Conservation (phyloP, 2,888 invertebrate genomes). For the Ophonus ardosiacus region DNA sequence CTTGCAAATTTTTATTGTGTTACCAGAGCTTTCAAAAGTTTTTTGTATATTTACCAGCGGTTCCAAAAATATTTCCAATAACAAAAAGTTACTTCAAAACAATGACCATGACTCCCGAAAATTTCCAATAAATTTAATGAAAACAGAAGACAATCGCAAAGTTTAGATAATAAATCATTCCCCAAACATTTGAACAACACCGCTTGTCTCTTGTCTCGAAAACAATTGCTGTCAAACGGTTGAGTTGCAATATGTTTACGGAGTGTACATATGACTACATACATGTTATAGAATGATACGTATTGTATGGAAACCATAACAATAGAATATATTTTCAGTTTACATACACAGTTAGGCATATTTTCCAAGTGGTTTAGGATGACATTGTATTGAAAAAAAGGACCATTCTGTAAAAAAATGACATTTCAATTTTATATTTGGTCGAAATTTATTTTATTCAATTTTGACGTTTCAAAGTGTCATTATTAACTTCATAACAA, state of each 20-base stretch:
- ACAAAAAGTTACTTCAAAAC: too few species aligned
- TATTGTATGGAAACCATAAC: background rate
- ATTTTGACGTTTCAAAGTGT: too few species aligned
- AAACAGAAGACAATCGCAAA: background rate
- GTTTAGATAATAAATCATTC: conserved; percentile 30
- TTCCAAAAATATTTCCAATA: too few species aligned
- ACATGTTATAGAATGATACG: background rate
- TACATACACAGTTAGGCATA: background rate
- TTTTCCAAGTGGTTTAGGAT: background rate
- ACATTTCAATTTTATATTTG: too few species aligned
- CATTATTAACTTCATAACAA: too few species aligned
- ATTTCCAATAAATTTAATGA: conserved; percentile 29
- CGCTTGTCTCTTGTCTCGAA: conserved; percentile 13
- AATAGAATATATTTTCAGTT: background rate
- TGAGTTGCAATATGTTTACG: background rate
- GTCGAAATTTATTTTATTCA: too few species aligned
- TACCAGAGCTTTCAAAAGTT: too few species aligned
- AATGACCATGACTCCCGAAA: background rate
- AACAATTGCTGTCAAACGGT: conserved; percentile 40
- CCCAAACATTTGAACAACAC: conserved; percentile 19
- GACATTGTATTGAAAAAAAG: too few species aligned
- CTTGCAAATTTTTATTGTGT: too few species aligned
- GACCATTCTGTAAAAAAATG: too few species aligned
- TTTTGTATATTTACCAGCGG: too few species aligned
- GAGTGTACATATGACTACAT: background rate